These are phyloP conservation scores for Lacerta viridis DNA, from an alignment of 2,797 vertebrate genomes.

Conservation along the genomic window DNA sequence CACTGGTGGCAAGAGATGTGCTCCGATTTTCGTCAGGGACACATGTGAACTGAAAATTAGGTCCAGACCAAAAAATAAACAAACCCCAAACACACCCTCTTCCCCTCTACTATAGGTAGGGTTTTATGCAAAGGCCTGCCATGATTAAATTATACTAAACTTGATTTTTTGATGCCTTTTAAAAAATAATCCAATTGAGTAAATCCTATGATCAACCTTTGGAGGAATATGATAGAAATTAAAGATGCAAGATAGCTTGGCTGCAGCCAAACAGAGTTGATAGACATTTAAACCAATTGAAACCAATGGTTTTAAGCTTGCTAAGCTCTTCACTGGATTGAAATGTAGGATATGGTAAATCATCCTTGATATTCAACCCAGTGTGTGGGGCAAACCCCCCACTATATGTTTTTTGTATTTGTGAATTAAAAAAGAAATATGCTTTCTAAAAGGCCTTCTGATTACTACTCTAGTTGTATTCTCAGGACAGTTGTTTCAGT, in stretches of 20 bases:
- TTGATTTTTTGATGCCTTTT: neutral
- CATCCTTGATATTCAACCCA: neutral
- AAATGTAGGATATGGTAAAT: neutral
- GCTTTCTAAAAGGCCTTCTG: slow-evolving; percentile 1
- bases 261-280: neutral
- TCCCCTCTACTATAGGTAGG: neutral
- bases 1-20: neutral
- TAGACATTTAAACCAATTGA: slow-evolving; percentile 1
- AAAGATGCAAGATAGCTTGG: neutral
- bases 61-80: neutral
- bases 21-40: neutral
- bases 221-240: neutral
- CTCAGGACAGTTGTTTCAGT: slow-evolving; percentile 28
- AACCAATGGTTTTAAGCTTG: neutral
- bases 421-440: neutral
- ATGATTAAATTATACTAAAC: slow-evolving; percentile 26
- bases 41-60: neutral
- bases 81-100: no score
- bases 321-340: neutral
- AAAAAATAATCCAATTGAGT: slow-evolving; percentile 13
- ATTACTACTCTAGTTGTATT: slow-evolving; percentile 8
- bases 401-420: neutral
- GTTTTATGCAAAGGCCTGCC: neutral
- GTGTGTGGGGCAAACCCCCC: no score
- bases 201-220: neutral